Evolutionary conservation across 2,797 vertebrate species (phyloP).

Genomic region (Trichosurus vulpecula): DNA sequence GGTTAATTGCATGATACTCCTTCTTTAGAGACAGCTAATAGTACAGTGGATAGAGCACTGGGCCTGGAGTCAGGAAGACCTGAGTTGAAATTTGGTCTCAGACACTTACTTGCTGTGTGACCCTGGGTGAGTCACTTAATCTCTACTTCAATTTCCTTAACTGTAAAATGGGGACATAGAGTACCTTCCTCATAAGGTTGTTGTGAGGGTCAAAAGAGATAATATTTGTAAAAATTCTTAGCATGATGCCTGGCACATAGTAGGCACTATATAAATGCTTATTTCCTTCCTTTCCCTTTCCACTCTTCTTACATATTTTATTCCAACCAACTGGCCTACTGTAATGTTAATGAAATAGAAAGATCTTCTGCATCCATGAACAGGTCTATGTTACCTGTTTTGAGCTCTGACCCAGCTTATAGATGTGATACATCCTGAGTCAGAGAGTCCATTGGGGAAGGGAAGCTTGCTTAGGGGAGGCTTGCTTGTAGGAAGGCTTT

Average conservation of each 20-base stretch:
- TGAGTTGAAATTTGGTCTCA: background rate
- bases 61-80: too few relatives aligned
- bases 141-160: background rate
- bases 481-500: too few relatives aligned
- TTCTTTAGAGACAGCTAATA: background rate
- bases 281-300: background rate
- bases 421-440: too few relatives aligned
- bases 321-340: background rate
- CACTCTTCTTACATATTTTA: background rate
- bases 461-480: too few relatives aligned
- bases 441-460: too few relatives aligned
- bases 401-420: too few relatives aligned
- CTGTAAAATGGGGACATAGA: background rate
- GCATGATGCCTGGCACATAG: background rate
- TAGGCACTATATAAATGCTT: background rate
- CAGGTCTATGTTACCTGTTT: too few relatives aligned
- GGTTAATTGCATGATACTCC: background rate
- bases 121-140: background rate
- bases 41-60: background rate
- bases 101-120: background rate
- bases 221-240: background rate
- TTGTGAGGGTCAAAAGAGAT: background rate
- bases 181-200: background rate
- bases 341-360: too few relatives aligned
- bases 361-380: too few relatives aligned